Conservation (phyloP, 1,140 invertebrate species). For the Papilio machaon region DNA sequence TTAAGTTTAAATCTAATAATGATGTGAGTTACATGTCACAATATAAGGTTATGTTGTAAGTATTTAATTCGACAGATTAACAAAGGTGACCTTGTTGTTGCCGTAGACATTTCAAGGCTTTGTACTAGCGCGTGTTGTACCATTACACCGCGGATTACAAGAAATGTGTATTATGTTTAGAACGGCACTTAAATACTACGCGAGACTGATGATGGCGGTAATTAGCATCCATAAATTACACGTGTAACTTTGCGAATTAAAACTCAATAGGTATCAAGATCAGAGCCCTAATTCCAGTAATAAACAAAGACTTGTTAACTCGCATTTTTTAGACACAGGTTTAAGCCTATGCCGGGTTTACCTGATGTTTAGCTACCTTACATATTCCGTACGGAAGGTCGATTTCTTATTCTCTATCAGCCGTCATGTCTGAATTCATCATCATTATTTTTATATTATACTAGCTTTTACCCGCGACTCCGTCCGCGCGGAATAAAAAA, state of each 20-base stretch:
- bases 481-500: no score
- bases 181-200: neutral
- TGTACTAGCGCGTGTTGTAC: neutral
- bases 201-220: conserved; percentile 8
- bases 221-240: conserved; percentile 9
- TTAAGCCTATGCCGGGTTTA: no score
- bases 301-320: no score
- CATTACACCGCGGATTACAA: neutral
- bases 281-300: neutral
- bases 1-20: neutral
- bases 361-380: no score
- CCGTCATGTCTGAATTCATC: no score
- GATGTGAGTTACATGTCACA: neutral
- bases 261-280: neutral
- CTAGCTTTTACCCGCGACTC: no score
- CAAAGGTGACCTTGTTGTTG: conserved; percentile 14
- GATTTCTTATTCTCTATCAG: no score
- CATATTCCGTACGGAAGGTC: no score
- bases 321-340: no score
- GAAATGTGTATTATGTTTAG: conserved; percentile 16
- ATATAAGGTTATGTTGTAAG: conserved; percentile 8
- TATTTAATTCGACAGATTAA: conserved; percentile 27
- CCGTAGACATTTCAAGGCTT: conserved; percentile 16
- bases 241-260: conserved; percentile 7
- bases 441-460: no score